Base-by-base conservation (phyloP, 1,140 invertebrate genomes). In the Halotydeus destructor region DNA sequence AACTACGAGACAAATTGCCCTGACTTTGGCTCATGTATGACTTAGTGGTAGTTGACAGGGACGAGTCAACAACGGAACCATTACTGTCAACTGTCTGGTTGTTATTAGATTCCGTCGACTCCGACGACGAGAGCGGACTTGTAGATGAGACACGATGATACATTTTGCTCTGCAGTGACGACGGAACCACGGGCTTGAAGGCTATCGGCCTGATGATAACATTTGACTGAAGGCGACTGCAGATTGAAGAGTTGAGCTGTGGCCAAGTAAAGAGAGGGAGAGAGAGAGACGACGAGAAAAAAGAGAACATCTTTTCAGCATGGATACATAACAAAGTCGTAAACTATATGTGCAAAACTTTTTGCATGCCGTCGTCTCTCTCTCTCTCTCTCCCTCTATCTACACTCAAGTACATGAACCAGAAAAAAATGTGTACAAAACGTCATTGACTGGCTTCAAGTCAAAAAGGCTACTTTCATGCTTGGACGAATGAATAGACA, bases 201-300 rank as follows among this genome's bases (percentile, higher is more conserved):
- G 75, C 75, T 45, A 78, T 75, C 46, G 75, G 75, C 41, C 71
- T 64, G 50, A 78, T 72, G 38, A 78, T 70, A 42, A 70, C 68
- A 57, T 73, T 75, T 37, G 57, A 58, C 45, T 58, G 53, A 31
- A 53, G 54, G 53, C 55, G n/a, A n/a, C n/a, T n/a, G n/a, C n/a
- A n/a, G n/a, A n/a, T n/a, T n/a, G n/a, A n/a, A n/a, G n/a, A n/a
- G n/a, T n/a, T n/a, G n/a, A n/a, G n/a, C n/a, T n/a, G n/a, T n/a
- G n/a, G n/a, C n/a, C n/a, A 54, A 31, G 55, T 54, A 47, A 34
- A 38, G 28, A 30, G 9, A 30, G 14, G 14, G 28, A 9, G 28
- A 30, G 28, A 30, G 14, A 30, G 28, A 30, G 9, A 9, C 28
- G 9, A 30, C n/a, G 28, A 30, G 28, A 30, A 9, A 30, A 9